Evolutionary conservation across 2,888 invertebrate genomes (phyloP).

Genomic region (Trissolcus japonicus): DNA sequence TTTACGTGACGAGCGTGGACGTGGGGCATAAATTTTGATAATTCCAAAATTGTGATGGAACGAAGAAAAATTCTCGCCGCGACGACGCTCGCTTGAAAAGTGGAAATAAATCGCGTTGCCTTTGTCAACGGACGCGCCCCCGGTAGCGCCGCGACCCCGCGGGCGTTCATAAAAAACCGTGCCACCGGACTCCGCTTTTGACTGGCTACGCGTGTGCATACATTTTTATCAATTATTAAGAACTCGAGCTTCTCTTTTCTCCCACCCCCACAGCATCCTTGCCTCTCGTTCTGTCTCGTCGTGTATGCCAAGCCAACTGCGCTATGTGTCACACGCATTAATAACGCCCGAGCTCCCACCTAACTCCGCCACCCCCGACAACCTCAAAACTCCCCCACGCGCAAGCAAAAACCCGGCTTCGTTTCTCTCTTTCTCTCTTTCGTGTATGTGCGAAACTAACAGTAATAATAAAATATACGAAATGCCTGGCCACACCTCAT

Average conservation of each 20-base stretch:
- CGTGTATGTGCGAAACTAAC: constrained; percentile 65
- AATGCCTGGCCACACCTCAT: constrained; percentile 62
- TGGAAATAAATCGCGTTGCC: constrained; percentile 74
- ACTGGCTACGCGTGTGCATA: constrained; percentile 69
- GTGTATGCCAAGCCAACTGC: constrained; percentile 45
- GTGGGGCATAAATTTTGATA: constrained; percentile 73
- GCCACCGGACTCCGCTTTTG: constrained; percentile 57
- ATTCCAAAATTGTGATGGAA: constrained; percentile 73
- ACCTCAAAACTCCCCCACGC: constrained; percentile 9
- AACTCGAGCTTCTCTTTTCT: constrained; percentile 65
- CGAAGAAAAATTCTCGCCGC: constrained; percentile 72
- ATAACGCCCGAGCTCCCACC: constrained; percentile 68
- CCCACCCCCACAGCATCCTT: constrained; percentile 40
- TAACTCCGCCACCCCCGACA: constrained; percentile 59
- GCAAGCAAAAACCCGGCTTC: constrained; percentile 38
- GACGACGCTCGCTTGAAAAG: constrained; percentile 68
- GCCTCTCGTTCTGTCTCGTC: constrained; percentile 51
- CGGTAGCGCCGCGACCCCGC: constrained; percentile 41
- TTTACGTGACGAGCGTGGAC: constrained; percentile 53
- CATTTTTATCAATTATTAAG: constrained; percentile 77
- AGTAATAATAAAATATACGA: constrained; percentile 73
- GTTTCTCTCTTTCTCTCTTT: constrained; percentile 6
- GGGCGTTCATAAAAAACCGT: constrained; percentile 56
- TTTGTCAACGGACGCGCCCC: constrained; percentile 67
- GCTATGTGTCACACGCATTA: constrained; percentile 69